phyloP scores from a whole-genome alignment of 2,797 vertebrate genomes.

The Huso huso region DNA sequence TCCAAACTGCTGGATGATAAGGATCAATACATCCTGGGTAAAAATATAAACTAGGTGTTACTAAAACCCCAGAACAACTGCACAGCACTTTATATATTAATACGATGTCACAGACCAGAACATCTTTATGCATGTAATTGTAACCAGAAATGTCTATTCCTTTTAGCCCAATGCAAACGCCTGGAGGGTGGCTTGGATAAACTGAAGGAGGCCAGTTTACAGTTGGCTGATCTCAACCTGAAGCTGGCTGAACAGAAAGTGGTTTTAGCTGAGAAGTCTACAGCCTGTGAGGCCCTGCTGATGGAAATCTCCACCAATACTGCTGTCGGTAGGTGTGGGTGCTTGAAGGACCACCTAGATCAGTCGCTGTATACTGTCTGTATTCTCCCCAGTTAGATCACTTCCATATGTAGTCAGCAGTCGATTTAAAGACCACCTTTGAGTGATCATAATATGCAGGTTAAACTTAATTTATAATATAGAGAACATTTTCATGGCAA shows the following conservation, averaged over 20 bases:
- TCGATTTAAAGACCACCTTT: no score
- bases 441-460: no score
- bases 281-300: constrained; percentile 76
- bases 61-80: neutral
- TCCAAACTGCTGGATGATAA: constrained; percentile 77
- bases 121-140: neutral
- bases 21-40: constrained; percentile 77
- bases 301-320: constrained; percentile 77
- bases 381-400: no score
- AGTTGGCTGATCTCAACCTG: constrained; percentile 77
- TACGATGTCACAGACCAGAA: no score
- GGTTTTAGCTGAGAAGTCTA: constrained; percentile 80
- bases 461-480: no score
- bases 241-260: constrained; percentile 88
- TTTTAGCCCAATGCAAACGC: constrained; percentile 77
- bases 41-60: constrained; percentile 8
- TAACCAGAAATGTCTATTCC: neutral
- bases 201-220: constrained; percentile 79
- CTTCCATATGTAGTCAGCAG: no score
- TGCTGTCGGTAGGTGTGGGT: constrained; percentile 57
- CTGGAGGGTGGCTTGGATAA: constrained; percentile 87
- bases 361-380: no score
- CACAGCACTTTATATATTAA: neutral
- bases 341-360: no score
- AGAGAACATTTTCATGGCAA: no score